Evolutionary conservation across 2,888 invertebrate genomes (phyloP).

Genomic region (Anorthoa munda): DNA sequence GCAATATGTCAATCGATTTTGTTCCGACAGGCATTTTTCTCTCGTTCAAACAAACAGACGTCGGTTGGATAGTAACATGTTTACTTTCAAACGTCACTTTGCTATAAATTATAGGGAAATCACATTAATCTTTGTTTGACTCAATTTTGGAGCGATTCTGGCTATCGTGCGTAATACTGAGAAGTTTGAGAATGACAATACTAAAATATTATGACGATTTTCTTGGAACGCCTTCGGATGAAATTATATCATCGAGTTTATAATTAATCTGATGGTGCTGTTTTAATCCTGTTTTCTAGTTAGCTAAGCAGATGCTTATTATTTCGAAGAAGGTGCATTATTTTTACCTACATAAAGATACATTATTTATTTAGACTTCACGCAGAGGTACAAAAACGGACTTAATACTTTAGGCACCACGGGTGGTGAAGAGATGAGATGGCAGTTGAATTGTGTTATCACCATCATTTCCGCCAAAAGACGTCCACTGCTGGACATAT

Average conservation of each 20-base stretch:
- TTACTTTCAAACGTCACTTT: slow-evolving; percentile 81
- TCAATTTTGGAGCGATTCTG: slow-evolving; percentile 54
- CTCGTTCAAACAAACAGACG: slow-evolving; percentile 83
- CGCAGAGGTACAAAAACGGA: no score
- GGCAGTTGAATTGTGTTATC: no score
- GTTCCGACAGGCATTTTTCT: slow-evolving; percentile 81
- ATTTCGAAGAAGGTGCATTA: no score
- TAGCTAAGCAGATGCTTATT: no score
- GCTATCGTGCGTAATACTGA: slow-evolving; percentile 21
- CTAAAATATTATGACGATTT: slow-evolving; percentile 42
- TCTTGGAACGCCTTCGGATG: slow-evolving; percentile 17
- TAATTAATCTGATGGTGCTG: not conserved
- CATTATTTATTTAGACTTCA: no score
- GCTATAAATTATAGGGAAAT: slow-evolving; percentile 74
- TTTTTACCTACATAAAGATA: no score
- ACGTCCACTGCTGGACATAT: no score
- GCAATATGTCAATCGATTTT: slow-evolving; percentile 85
- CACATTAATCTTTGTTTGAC: slow-evolving; percentile 71
- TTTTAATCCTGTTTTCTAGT: not conserved
- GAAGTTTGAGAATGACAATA: slow-evolving; percentile 44
- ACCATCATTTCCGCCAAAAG: no score
- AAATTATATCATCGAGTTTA: not conserved
- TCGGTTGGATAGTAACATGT: slow-evolving; percentile 78
- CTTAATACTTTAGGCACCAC: no score
- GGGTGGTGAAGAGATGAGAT: no score